These are phyloP conservation scores for Torymus aiolomorphi DNA, from an alignment of 2,888 invertebrate species.

Conservation along the genomic window DNA sequence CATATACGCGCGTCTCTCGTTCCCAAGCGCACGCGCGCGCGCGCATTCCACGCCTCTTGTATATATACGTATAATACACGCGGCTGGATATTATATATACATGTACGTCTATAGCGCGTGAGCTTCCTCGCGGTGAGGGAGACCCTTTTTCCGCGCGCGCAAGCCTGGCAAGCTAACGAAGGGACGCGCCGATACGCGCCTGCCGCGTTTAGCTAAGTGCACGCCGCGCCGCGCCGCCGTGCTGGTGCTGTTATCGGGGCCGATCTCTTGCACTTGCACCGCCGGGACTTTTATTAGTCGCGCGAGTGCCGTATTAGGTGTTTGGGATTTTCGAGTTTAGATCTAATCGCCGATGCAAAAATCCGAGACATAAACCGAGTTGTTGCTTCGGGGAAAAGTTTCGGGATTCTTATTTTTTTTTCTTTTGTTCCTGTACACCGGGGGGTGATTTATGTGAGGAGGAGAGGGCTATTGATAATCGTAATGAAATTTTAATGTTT, in stretches of 20 bases:
- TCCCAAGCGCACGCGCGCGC: conserved; percentile 15
- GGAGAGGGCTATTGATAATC: too few species aligned
- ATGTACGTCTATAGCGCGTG: not conserved
- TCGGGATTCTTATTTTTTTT: too few species aligned
- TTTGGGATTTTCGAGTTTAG: conserved; percentile 19
- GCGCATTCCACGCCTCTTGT: conserved; percentile 37
- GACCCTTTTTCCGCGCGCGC: not conserved
- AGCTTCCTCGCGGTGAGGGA: conserved; percentile 4
- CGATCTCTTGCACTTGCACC: conserved; percentile 12
- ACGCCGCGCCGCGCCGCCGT: too few species aligned
- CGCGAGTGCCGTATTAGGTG: not conserved
- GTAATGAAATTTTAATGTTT: too few species aligned
- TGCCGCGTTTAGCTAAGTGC: conserved; percentile 38
- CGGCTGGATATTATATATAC: conserved; percentile 14
- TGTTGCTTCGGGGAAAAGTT: not conserved
- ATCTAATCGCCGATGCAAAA: not conserved
- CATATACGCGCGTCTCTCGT: conserved; percentile 35
- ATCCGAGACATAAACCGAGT: not conserved
- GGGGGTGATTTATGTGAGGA: too few species aligned
- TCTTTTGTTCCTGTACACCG: too few species aligned
- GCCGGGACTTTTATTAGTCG: conserved; percentile 16
- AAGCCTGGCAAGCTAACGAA: conserved; percentile 5
- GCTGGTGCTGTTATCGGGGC: not conserved
- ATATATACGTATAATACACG: not conserved
- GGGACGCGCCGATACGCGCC: conserved; percentile 9